Evolutionary conservation across 2,797 vertebrate species (phyloP), one percentile per base, ranked within the genome.

Genomic region (Nannoperca obscura): DNA sequence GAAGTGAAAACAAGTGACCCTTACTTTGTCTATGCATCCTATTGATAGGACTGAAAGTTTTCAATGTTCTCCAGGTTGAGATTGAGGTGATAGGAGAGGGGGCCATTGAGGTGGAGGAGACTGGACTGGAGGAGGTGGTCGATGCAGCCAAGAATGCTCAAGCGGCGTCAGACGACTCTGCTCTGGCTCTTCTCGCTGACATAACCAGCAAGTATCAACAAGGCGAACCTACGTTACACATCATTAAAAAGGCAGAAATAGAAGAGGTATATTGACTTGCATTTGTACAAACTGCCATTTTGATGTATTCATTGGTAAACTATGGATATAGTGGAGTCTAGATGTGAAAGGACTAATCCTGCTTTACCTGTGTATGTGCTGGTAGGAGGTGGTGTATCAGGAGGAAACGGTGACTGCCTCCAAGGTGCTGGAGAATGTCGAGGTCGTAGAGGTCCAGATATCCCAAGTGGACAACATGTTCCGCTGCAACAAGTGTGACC

Each of bases 191-290:
- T 80, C 94, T 99, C 70, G 98, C 98, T 5, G 98, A 99, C 87
- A 99, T 99, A 80, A 99, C 98, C 86, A 99, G 98, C 94, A 99
- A 99, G 90, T 99, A 99, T 93, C 97, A 97, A 71, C 97, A 97
- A 44, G 98, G 95, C 59, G 96, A 96, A 64, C 91, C 91, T 81
- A 95, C 96, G 34, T 91, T 96, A 61, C 96, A 97, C 49, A 84
- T 93, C 22, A 69, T 93, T 40, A 95, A 93, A 73, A 93, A 91
- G 52, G 93, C 85, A 67, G 96, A 85, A 78, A 94, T 96, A 75
- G 93, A 90, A 14, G 92, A 93, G 87, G 91, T 94, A 83, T 7
- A 13, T 59, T 20, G 7, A 40, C 20, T 36, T 61, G 24, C 17
- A 32, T 50, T 68, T 60, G 20, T 47, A 34, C 11, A 38, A 24